These are phyloP conservation scores for Phalera bucephala DNA, from an alignment of 2,888 invertebrate species.

Conservation along the genomic window DNA sequence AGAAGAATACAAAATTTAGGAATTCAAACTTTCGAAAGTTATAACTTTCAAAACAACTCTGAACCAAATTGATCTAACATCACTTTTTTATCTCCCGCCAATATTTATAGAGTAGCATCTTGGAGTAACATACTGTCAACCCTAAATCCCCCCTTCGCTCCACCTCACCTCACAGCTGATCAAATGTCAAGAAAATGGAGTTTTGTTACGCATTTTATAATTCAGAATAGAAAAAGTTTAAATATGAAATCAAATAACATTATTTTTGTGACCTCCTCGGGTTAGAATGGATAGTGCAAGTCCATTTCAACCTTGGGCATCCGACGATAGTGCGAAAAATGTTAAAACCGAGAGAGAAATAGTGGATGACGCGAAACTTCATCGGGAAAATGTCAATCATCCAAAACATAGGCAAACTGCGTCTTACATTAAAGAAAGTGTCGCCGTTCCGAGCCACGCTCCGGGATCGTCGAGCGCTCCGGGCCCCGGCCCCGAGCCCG, in stretches of 20 bases:
- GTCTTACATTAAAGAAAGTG: slow-evolving; percentile 81
- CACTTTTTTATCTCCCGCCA: no score
- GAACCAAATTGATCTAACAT: no score
- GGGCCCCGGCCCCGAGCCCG: slow-evolving; percentile 50
- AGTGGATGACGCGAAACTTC: slow-evolving; percentile 83
- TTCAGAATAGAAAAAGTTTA: slow-evolving; percentile 62
- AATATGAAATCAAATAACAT: slow-evolving; percentile 67
- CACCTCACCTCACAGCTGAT: slow-evolving; percentile 80
- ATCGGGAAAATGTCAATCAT: slow-evolving; percentile 82
- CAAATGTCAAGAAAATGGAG: slow-evolving; percentile 83
- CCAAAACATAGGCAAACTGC: slow-evolving; percentile 83
- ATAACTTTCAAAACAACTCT: no score
- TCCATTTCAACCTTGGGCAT: slow-evolving; percentile 80
- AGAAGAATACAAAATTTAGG: no score
- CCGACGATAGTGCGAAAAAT: slow-evolving; percentile 74
- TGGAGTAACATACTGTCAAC: slow-evolving; percentile 1
- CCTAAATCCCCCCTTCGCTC: slow-evolving; percentile 43
- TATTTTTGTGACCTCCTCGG: slow-evolving; percentile 54
- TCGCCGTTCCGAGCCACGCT: slow-evolving; percentile 60
- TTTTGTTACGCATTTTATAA: slow-evolving; percentile 79
- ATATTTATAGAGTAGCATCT: neutral
- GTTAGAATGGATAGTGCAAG: slow-evolving; percentile 78
- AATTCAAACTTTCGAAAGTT: no score
- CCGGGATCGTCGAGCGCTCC: slow-evolving; percentile 66
- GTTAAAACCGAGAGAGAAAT: slow-evolving; percentile 75